Percentiles rank a stretch among this genome's conserved stretches.
phyloP scores from a whole-genome alignment of 2,888 invertebrate genomes.

The Chamaedrilus cognettii region DNA sequence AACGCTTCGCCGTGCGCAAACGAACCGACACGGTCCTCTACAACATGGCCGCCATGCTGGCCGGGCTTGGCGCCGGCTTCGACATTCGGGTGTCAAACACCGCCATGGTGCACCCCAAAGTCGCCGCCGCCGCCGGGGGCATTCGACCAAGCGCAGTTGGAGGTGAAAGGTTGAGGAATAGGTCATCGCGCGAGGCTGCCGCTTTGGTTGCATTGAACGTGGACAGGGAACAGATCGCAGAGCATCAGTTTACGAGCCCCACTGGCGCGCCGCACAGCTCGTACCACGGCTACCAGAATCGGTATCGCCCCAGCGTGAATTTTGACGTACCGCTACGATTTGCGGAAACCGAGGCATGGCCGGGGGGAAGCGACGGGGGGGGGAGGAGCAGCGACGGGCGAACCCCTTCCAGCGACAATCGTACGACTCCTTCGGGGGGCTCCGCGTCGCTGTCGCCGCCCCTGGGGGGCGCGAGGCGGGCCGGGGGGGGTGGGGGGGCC shows the following conservation, averaged over 20 bases:
- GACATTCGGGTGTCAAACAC: conserved; percentile 84
- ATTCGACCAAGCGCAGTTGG: neutral
- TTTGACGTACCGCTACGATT: conserved; percentile 51
- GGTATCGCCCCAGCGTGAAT: conserved; percentile 58
- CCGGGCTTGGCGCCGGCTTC: conserved; percentile 83
- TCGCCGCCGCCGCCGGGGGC: conserved; percentile 39
- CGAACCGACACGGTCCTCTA: conserved; percentile 71
- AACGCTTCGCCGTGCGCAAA: conserved; percentile 41
- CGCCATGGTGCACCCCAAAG: conserved; percentile 49
- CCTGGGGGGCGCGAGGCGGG: neutral
- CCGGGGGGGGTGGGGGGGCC: conserved; percentile 14
- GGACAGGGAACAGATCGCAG: neutral
- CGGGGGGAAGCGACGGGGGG: neutral
- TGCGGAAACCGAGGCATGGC: conserved; percentile 33
- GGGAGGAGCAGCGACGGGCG: neutral
- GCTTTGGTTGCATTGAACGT: neutral
- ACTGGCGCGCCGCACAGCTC: conserved; percentile 70
- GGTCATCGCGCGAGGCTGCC: neutral
- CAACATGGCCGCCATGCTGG: conserved; percentile 89
- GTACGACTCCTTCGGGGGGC: conserved; percentile 34
- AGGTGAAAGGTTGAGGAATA: neutral
- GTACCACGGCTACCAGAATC: conserved; percentile 79
- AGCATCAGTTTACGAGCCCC: conserved; percentile 9
- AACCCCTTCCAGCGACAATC: conserved; percentile 30
- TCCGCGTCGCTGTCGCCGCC: conserved; percentile 19